A percentile compares a stretch with the other conserved stretches of the same genome.
phyloP scores from a whole-genome alignment of 1,140 invertebrate species.

The Pachyrhynchus sulphureomaculatus region DNA sequence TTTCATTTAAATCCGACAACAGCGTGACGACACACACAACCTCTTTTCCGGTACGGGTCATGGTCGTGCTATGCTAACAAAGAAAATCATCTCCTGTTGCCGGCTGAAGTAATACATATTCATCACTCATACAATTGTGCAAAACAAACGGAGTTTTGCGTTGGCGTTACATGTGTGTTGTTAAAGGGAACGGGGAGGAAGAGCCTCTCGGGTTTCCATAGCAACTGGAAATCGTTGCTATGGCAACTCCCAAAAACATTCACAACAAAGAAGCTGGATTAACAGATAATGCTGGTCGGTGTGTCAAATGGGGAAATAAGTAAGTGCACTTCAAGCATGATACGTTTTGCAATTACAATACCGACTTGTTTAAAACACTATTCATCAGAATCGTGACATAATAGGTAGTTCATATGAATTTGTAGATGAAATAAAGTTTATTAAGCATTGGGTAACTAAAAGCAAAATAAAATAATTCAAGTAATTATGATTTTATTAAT shows the following conservation, averaged over 20 bases:
- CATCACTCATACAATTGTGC: constrained; percentile 45
- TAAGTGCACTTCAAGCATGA: constrained; percentile 27
- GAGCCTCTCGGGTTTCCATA: constrained; percentile 37
- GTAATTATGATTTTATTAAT: too few relatives aligned
- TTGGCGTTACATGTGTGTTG: constrained; percentile 35
- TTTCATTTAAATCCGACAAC: constrained; percentile 5
- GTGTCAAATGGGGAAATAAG: constrained; percentile 48
- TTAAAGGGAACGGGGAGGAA: constrained; percentile 19
- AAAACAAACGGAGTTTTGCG: constrained; percentile 44
- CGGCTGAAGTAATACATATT: constrained; percentile 39
- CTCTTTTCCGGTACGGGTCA: constrained; percentile 24
- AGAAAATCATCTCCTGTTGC: constrained; percentile 37
- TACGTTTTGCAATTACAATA: too few relatives aligned
- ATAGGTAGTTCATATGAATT: too few relatives aligned
- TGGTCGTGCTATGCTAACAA: constrained; percentile 32
- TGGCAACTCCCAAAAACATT: constrained; percentile 48
- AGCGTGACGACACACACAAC: not conserved
- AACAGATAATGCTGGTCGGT: constrained; percentile 48
- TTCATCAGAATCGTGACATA: too few relatives aligned
- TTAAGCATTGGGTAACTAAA: too few relatives aligned
- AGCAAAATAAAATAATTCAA: too few relatives aligned
- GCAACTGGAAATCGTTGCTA: constrained; percentile 47
- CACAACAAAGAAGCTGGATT: constrained; percentile 49
- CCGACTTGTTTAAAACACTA: too few relatives aligned
- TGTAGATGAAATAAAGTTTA: too few relatives aligned